Base-by-base conservation (phyloP, 2,888 invertebrate genomes). In the Steromphala cineraria region DNA sequence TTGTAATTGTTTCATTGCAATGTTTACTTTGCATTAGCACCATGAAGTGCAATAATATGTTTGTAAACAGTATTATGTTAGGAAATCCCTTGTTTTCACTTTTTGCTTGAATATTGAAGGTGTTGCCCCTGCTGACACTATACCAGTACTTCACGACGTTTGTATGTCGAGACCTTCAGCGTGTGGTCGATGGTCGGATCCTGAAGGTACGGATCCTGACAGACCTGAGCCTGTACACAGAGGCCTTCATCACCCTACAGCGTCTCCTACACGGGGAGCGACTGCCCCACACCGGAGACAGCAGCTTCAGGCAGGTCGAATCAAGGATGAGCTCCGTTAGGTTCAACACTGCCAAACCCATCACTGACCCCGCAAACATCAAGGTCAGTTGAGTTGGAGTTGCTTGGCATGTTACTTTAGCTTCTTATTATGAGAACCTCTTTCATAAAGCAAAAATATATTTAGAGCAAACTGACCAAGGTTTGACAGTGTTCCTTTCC, bases 91-190 rank as follows among this genome's bases (percentile, higher is more conserved):
- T 28, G 24, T 74, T 53, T 5, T 28, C n/a, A 67, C 21, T 79
- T 7, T 52, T 17, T 53, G 36, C 4, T 4, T 36, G 7, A 2
- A 36, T 36, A 36, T 36, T 46, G 46, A 46, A 93, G 93, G 91
- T 93, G 3, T 89, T 93, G 31, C 93, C 93, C 17, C 83, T 93
- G 62, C 82, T 93, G 80, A 90, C 92, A 0, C 86, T 93, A 81
- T 89, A 92, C 83, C 91, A 91, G 83, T 93, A 92, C 86, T 88
- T 93, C 75, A 88, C 92, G 8, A 91, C 91, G n/a, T 91, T 89
- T 83, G 89, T 92, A 21, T 92, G 92, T 79, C 91, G 93, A 40
- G 92, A 93, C 86, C 87, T 93, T 5, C 91, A 91, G 85, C 87
- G 92, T 62, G 86, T 90, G 10, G 92, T 93, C n/a, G 91, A 92